Evolutionary conservation across 2,888 invertebrate species (phyloP), one percentile per base, ranked within the genome.

Genomic region (Acrobasis consociella): DNA sequence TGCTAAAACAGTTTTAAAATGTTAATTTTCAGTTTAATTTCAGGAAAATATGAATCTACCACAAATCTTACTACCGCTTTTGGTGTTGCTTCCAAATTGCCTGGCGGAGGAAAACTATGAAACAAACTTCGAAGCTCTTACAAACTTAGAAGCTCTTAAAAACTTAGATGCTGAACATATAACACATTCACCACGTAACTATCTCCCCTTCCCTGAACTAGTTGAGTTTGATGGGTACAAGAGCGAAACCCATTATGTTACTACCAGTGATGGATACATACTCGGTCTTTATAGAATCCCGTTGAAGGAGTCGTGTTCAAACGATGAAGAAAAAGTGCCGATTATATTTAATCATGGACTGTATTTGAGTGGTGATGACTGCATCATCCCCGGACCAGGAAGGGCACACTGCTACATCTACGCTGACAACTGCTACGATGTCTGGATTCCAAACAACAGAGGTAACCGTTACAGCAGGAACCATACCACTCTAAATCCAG

Each of bases 221-320:
- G 78, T 71, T 7, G 1, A 62, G 5, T 74, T 70, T 39, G 76
- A 80, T 49, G 73, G 73, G 0, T 80, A 75, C 58, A 1, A 13
- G 1, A 62, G 70, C 1, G 78, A 81, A 60, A 38, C 49, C 15
- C 72, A 81, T 64, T 65, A 51, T 9, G 75, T 80, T 2, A 72
- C 65, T 9, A 80, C 80, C 0, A 55, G 65, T 16, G 81, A 81
- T 53, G 78, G 78, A 31, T 81, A 81, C 51, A 70, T 75, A 9
- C 66, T 81, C 11, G 62, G 67, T 3, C 7, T 79, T 9, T 75
- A 69, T 62, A 69, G 76, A 15, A 58, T 81, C 38, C 71, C 67
- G n/a, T 13, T 37, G 0, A 13, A 13, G 2, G n/a, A 53, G 3
- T 42, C 42, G 5, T 53, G 53, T 37, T 1, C 37, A 1, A 11